Percentiles rank a stretch among this genome's conserved stretches.
phyloP scores from a whole-genome alignment of 2,797 vertebrate species.

The Sebastes nivosus region DNA sequence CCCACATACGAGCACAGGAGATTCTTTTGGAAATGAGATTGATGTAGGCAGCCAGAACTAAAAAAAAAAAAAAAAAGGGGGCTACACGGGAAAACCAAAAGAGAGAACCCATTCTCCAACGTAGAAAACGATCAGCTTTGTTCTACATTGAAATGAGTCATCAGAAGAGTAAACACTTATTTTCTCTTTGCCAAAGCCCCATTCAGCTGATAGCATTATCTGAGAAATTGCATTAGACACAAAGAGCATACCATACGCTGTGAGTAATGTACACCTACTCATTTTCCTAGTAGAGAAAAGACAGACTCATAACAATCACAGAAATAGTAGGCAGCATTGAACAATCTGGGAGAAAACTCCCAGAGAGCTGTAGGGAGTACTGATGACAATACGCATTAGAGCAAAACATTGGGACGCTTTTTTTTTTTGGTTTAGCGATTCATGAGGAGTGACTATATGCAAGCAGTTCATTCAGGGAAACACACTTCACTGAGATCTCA shows the following conservation, averaged over 20 bases:
- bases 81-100: constrained; percentile 5
- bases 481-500: constrained; percentile 9
- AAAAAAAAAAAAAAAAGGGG: not conserved
- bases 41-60: constrained; percentile 6
- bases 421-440: constrained; percentile 10
- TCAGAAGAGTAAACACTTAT: constrained; percentile 24
- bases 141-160: constrained; percentile 24
- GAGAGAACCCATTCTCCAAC: constrained; percentile 15
- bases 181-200: constrained; percentile 18
- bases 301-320: constrained; percentile 29
- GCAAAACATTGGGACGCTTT: constrained; percentile 34
- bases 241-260: constrained; percentile 22
- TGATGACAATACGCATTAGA: constrained; percentile 49
- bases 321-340: constrained; percentile 12
- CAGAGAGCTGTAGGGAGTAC: constrained; percentile 5
- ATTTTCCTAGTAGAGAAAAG: constrained; percentile 34
- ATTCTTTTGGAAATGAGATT: constrained; percentile 33
- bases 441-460: constrained; percentile 21
- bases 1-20: not conserved
- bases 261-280: constrained; percentile 37
- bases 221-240: constrained; percentile 54
- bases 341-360: constrained; percentile 19
- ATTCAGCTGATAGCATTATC: constrained; percentile 57
- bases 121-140: constrained; percentile 4
- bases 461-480: constrained; percentile 34